Base-by-base conservation (phyloP, 2,797 vertebrate species). In the Odontamblyopus lacepedii region DNA sequence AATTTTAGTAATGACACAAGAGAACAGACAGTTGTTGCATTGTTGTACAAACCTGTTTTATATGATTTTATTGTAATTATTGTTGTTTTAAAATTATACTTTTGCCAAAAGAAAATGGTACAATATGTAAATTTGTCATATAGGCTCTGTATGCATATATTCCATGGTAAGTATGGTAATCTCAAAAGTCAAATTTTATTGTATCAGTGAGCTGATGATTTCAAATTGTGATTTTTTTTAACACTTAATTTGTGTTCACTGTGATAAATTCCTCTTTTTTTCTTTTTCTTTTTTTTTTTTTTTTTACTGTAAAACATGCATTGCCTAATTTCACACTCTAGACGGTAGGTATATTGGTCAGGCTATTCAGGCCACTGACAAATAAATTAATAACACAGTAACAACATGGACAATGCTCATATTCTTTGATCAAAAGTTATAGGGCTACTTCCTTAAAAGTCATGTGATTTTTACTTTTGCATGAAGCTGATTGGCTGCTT, bases 401-500 rank as follows among this genome's bases (percentile, higher is more conserved):
- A 55, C 51, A 55, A 55, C 6, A 19, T n/a, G 51, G 5, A 55
- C 9, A 48, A 16, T 48, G 44, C 13, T 48, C 44, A 4, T 48
- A 15, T 48, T 48, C 1, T 48, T 15, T 48, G 3, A 15, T 16
- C 44, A 48, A 13, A 13, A 13, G 13, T 19, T 9, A 19, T 30
- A 16, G 56, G 2, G 65, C 16, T 19, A 48, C 73, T 74, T 67
- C 72, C 76, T 0, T 62, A 80, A 5, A 11, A 0, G 0, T 60
- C 76, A 78, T 44, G 70, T 86, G 80, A 78, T n/a, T 53, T 16
- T 38, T 50, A 35, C 18, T 55, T 13, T 59, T 9, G 23, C 61
- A 0, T 74, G 1, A 27, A 61, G 57, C 71, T 88, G 74, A 88
- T 89, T 90, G 90, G 89, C 74, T 82, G 55, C 50, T n/a, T 51